phyloP scores from a whole-genome alignment of 2,113 vertebrate species.

The Gasterosteus aculeatus region DNA sequence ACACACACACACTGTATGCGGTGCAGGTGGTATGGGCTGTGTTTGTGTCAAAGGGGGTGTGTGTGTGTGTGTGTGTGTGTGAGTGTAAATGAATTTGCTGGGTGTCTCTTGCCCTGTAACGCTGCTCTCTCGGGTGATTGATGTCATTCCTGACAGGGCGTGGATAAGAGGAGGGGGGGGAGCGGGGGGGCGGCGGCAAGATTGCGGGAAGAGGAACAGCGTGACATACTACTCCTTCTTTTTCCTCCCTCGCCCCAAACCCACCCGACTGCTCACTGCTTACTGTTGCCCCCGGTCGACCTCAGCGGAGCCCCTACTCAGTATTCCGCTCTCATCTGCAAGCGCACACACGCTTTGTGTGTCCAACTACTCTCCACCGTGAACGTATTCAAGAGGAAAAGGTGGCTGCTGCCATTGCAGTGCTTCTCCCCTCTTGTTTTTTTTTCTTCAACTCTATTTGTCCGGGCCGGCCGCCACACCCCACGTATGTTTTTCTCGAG shows the following conservation, averaged over 20 bases:
- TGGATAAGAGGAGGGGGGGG: conserved; percentile 18
- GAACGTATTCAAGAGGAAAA: conserved; percentile 5
- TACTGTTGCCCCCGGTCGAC: background rate
- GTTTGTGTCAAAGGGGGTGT: conserved; percentile 16
- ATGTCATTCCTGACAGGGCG: conserved; percentile 43
- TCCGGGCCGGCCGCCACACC: conserved; percentile 51
- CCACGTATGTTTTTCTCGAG: conserved; percentile 26
- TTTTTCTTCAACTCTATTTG: background rate
- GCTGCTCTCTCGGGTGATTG: conserved; percentile 50
- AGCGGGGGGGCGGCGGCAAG: background rate
- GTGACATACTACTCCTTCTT: conserved; percentile 44
- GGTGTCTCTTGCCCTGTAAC: conserved; percentile 45
- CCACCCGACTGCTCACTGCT: background rate
- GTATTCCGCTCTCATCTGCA: conserved; percentile 30
- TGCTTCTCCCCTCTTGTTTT: conserved; percentile 1
- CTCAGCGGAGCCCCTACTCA: conserved; percentile 20
- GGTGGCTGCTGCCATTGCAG: conserved; percentile 31
- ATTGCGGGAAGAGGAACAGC: conserved; percentile 48
- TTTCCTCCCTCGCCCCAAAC: conserved; percentile 11
- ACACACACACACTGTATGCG: background rate
- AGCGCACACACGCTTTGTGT: conserved; percentile 4
- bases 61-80: background rate
- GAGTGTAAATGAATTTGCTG: conserved; percentile 1
- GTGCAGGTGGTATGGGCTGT: conserved; percentile 7
- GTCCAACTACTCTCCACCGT: background rate